These are phyloP conservation scores for Corythucha ciliata DNA, from an alignment of 2,888 invertebrate genomes.

Conservation along the genomic window DNA sequence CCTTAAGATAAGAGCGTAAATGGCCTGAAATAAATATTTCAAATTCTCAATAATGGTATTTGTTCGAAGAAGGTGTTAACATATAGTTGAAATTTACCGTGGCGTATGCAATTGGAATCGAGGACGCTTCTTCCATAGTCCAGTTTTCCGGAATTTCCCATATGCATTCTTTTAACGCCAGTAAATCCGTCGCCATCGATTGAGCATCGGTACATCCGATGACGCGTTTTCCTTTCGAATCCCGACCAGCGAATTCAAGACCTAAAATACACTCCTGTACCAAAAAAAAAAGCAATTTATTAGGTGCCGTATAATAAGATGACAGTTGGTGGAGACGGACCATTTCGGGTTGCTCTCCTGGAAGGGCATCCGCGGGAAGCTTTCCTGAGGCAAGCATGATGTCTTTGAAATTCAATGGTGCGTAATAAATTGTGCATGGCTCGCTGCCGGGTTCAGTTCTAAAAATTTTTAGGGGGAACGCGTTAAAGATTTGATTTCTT, in stretches of 20 bases:
- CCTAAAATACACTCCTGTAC: conserved; percentile 50
- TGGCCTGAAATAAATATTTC: too few relatives aligned
- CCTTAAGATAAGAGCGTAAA: conserved; percentile 49
- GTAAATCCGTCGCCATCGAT: conserved; percentile 72
- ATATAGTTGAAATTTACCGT: too few relatives aligned
- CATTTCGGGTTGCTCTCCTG: conserved; percentile 57
- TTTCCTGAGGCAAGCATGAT: conserved; percentile 97
- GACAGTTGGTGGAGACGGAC: too few relatives aligned
- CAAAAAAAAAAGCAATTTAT: too few relatives aligned
- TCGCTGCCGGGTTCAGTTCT: conserved; percentile 47
- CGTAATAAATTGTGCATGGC: conserved; percentile 81
- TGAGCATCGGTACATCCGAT: conserved; percentile 79
- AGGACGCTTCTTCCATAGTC: conserved; percentile 55
- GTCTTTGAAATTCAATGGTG: conserved; percentile 95
- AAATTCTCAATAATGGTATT: too few relatives aligned
- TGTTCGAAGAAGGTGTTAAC: too few relatives aligned
- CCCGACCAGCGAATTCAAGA: conserved; percentile 49
- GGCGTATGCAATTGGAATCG: conserved; percentile 54
- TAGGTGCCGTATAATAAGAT: too few relatives aligned
- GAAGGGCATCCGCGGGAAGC: conserved; percentile 91
- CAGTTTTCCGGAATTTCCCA: conserved; percentile 52
- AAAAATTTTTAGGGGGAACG: neutral
- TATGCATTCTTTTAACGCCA: conserved; percentile 58
- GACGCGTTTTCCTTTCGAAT: conserved; percentile 41
- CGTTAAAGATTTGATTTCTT: neutral